Evolutionary conservation across 2,888 invertebrate species (phyloP).

Genomic region (Carpatolechia fugitivella): DNA sequence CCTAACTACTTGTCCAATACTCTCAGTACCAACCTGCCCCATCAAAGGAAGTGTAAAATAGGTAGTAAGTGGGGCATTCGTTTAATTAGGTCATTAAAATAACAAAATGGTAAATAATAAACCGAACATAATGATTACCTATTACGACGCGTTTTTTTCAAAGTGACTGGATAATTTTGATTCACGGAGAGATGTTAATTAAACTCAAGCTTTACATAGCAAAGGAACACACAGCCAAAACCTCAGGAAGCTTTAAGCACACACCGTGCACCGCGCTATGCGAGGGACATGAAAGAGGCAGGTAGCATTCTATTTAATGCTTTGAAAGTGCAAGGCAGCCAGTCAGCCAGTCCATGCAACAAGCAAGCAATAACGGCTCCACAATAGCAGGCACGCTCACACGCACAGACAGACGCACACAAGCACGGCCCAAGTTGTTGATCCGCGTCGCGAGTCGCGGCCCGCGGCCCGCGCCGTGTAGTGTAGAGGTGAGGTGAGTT

Average conservation of each 20-base stretch:
- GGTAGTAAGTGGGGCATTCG: too few species aligned
- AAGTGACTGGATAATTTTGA: too few species aligned
- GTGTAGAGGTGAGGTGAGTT: conserved; percentile 30
- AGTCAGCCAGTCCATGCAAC: not conserved
- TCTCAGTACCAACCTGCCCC: too few species aligned
- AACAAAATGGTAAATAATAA: too few species aligned
- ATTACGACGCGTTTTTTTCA: too few species aligned
- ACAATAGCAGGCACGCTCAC: conserved; percentile 19
- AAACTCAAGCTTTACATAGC: not conserved
- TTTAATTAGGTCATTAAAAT: too few species aligned
- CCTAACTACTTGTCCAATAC: too few species aligned
- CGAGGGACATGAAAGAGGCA: conserved; percentile 4
- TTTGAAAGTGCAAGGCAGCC: conserved; percentile 8
- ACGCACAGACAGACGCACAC: conserved; percentile 16
- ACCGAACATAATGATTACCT: too few species aligned
- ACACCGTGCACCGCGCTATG: not conserved
- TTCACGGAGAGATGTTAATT: not conserved
- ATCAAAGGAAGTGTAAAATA: too few species aligned
- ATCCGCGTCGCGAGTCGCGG: conserved; percentile 31
- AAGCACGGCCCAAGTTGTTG: conserved; percentile 31
- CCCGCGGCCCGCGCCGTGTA: too few species aligned
- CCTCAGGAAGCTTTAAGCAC: not conserved
- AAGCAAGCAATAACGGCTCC: conserved; percentile 1
- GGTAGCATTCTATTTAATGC: conserved; percentile 11
- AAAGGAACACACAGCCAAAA: not conserved